Evolutionary conservation across 2,888 invertebrate species (phyloP).

Genomic region (Eilema griseolum): DNA sequence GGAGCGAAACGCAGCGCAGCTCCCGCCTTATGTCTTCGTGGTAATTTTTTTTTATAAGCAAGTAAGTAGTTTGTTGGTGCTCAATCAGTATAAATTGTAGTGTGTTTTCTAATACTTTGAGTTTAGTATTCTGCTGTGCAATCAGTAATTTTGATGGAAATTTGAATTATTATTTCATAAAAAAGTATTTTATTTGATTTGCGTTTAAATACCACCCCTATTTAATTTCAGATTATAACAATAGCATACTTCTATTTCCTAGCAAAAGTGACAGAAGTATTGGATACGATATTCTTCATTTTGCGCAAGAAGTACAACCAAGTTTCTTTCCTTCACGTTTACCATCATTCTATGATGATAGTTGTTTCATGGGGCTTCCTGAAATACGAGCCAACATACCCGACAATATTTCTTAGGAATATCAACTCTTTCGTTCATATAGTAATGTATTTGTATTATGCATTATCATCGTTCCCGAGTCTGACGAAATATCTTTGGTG

Average conservation of each 20-base stretch:
- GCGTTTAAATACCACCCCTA: too few relatives aligned
- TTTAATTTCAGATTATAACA: constrained; percentile 68
- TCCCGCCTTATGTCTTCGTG: too few relatives aligned
- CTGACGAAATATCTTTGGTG: constrained; percentile 94
- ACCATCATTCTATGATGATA: constrained; percentile 94
- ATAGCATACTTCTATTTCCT: constrained; percentile 88
- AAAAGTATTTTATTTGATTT: too few relatives aligned
- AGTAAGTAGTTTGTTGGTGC: too few relatives aligned
- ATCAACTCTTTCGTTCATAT: constrained; percentile 92
- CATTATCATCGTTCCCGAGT: constrained; percentile 90
- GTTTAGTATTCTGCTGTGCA: too few relatives aligned
- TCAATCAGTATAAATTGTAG: too few relatives aligned
- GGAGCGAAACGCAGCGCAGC: too few relatives aligned
- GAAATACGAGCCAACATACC: constrained; percentile 91
- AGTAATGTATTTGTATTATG: constrained; percentile 94
- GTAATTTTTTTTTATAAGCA: too few relatives aligned
- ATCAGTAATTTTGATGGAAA: too few relatives aligned
- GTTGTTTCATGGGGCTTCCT: constrained; percentile 92
- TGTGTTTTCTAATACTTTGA: too few relatives aligned
- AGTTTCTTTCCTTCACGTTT: constrained; percentile 95
- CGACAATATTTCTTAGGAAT: constrained; percentile 81
- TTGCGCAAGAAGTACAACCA: constrained; percentile 90
- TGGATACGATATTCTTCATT: constrained; percentile 95
- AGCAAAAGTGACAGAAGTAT: constrained; percentile 91
- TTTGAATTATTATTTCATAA: too few relatives aligned